Evolutionary conservation across 2,797 vertebrate genomes (phyloP), one percentile per base, ranked within the genome.

Genomic region (Anas bahamensis): DNA sequence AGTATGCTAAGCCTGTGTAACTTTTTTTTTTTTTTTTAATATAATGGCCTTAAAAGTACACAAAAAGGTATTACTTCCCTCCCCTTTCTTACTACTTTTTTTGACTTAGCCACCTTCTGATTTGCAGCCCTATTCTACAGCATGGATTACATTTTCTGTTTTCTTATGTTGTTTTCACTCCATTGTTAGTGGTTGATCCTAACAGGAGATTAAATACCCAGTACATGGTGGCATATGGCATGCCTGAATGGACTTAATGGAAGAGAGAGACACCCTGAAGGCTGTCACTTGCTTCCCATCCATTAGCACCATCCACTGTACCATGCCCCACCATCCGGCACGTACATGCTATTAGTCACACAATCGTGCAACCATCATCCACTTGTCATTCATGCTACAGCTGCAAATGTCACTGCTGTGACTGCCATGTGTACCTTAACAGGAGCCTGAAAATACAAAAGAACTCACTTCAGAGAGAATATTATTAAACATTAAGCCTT

Each of bases 301-400:
- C 84, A 53, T 79, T 33, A 86, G 56, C 56, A 44, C 4, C 59
- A 39, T 4, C 3, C 22, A 1, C n/a, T 44, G 37, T 64, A 26
- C 2, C 2, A 8, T 11, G 42, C 71, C 41, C 13, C 0, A 18
- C 69, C 52, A 52, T 2, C 52, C 29, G 0, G 65, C 61, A 50
- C 80, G 46, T 3, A 50, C 33, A 0, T 2, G 28, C 57, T 24
- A 8, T 68, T 10, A 64, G 31, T 21, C 60, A 61, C 88, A n/a
- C 65, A 10, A 3, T 31, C 2, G 0, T 8, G 35, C 60, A 59
- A 37, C 77, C 9, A 3, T 15, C 70, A 29, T 2, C 74, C 83
- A 4, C 39, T 42, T 65, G 14, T 17, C 72, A 28, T 2, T 37
- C 61, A 7, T 1, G 53, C 60, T 21, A 17, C 56, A 56, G 63